Base-by-base conservation (phyloP, 1,140 invertebrate genomes). In the Batillaria attramentaria region DNA sequence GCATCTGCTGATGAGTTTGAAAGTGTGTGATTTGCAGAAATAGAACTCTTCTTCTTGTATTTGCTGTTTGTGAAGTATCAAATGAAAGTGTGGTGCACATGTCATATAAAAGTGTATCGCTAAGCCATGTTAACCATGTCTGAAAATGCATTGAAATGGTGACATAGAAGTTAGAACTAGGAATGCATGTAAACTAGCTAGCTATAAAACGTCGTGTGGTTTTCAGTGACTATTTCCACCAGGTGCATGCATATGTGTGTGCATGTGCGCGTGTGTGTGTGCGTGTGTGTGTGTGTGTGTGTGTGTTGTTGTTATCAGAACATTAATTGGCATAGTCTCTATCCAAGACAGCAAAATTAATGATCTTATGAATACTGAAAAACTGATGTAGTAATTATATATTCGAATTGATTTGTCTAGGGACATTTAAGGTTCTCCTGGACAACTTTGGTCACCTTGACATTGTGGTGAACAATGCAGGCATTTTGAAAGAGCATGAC, bases 1-100 rank as follows among this genome's bases (percentile, higher is more conserved):
- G 93, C 95, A 5, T 92, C 95, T 62, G 95, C 95, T 84, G 95
- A 95, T 90, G 94, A 94, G 42, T 70, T 42, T 94, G 94, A 24
- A 94, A 95, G 20, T 94, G 72, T 24, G 60, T 35, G 3, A 6
- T 62, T 72, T 35, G 13, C 39, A 1, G 16, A 24, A 46, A 43
- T 54, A 39, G 46, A 69, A 43, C 31, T 16, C 42, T 16, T 46
- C 35, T 33, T 72, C 20, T 72, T 54, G 18, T 18, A 1, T 54
- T 20, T 54, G 50, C 3, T 54, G 1, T 54, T 3, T 54, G 18
- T 20, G n/a, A 54, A 20, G n/a, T 54, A 3, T 20, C 50, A 20
- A 54, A 20, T 54, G 18, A 54, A 54, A 54, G 18, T 20, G n/a
- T 54, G 50, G n/a, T 54, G n/a, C 3, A 54, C 18, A 20, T 20